Evolutionary conservation across 2,888 invertebrate genomes (phyloP).

Genomic region (Protonemura montana): DNA sequence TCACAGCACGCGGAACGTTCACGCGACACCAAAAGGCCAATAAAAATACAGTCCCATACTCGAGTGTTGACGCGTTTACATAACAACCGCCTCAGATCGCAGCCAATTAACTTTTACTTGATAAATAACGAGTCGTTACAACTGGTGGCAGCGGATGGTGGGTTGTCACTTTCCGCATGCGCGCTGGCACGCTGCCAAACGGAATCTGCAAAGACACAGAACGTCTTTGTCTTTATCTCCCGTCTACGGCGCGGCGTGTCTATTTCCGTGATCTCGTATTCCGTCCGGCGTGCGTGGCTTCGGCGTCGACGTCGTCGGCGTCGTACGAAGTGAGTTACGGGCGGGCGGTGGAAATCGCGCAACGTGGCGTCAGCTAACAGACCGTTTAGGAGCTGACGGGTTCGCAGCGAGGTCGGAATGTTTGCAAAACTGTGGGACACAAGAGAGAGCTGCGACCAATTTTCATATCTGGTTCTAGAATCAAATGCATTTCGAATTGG

Average conservation of each 20-base stretch:
- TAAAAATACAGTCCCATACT: background rate
- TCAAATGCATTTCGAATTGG: background rate
- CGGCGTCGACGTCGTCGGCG: background rate
- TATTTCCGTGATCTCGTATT: constrained; percentile 7
- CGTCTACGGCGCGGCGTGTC: background rate
- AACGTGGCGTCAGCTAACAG: background rate
- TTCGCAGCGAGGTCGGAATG: background rate
- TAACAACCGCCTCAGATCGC: background rate
- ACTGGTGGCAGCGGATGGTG: background rate
- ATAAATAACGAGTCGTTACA: constrained; percentile 5
- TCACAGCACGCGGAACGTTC: background rate
- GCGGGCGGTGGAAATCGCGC: background rate
- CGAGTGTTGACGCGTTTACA: constrained; percentile 12
- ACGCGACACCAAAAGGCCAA: background rate
- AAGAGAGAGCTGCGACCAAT: background rate
- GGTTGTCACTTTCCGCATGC: background rate
- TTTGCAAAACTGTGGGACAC: background rate
- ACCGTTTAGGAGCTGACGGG: background rate
- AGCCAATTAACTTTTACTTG: constrained; percentile 1
- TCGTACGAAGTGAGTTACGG: background rate
- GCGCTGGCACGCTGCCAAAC: background rate
- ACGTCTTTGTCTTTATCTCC: background rate
- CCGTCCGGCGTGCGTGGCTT: background rate
- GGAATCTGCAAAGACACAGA: constrained; percentile 3
- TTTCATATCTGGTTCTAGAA: background rate